Evolutionary conservation across 2,113 vertebrate genomes (phyloP).

Genomic region (Danio rerio): DNA sequence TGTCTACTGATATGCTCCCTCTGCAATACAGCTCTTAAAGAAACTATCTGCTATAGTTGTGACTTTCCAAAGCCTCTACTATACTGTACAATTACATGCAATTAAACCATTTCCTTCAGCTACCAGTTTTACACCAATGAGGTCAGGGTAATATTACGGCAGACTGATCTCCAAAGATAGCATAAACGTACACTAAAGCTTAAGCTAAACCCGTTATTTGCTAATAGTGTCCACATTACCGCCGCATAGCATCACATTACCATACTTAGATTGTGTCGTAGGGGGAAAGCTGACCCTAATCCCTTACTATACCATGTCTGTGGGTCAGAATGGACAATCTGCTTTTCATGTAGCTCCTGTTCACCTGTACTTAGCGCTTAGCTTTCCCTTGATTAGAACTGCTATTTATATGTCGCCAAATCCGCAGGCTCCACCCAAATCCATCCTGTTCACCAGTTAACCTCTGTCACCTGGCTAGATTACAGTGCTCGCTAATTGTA

Average conservation of each 20-base stretch:
- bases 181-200: conserved; percentile 1
- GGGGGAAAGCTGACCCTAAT: conserved; percentile 43
- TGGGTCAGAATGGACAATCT: conserved; percentile 47
- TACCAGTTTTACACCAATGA: not conserved
- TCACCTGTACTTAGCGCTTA: conserved; percentile 45
- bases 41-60: no score
- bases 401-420: conserved; percentile 51
- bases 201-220: conserved; percentile 3
- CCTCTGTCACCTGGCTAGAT: conserved; percentile 12
- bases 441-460: conserved; percentile 38
- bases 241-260: conserved; percentile 15
- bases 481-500: not conserved
- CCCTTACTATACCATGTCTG: conserved; percentile 10
- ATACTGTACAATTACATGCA: not conserved
- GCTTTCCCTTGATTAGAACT: conserved; percentile 47
- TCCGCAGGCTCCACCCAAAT: conserved; percentile 39
- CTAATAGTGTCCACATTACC: conserved; percentile 13
- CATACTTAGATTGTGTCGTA: conserved; percentile 24
- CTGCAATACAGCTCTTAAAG: no score
- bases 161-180: conserved; percentile 5
- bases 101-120: not conserved
- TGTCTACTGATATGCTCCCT: no score
- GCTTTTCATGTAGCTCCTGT: conserved; percentile 33
- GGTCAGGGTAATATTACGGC: not conserved
- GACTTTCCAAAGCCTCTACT: no score